A percentile compares a stretch with the other conserved stretches of the same genome.
These are phyloP conservation scores for Phengaris arion DNA, from an alignment of 2,888 invertebrate species.

Conservation along the genomic window DNA sequence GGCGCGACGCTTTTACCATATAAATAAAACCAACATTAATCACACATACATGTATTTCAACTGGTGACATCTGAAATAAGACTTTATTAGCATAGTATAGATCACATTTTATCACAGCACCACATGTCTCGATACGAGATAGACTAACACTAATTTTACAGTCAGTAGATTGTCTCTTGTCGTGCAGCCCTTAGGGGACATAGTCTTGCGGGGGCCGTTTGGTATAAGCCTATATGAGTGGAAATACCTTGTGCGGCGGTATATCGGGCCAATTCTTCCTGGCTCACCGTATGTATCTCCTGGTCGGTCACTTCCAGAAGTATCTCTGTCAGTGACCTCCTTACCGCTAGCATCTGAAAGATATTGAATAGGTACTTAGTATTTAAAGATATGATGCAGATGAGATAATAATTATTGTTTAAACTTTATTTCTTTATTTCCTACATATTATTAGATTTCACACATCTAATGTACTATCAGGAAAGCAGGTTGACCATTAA, in stretches of 20 bases:
- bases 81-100: slow-evolving; percentile 65
- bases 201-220: slow-evolving; percentile 56
- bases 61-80: slow-evolving; percentile 74
- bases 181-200: slow-evolving; percentile 45
- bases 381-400: too few species aligned
- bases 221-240: slow-evolving; percentile 62
- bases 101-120: slow-evolving; percentile 57
- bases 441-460: too few species aligned
- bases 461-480: too few species aligned
- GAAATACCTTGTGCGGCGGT: slow-evolving; percentile 91
- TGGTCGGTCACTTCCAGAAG: slow-evolving; percentile 95
- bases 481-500: too few species aligned
- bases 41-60: slow-evolving; percentile 69
- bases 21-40: slow-evolving; percentile 81
- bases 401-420: too few species aligned
- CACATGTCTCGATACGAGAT: slow-evolving; percentile 43
- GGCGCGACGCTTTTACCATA: slow-evolving; percentile 84
- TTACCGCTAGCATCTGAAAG: slow-evolving; percentile 90
- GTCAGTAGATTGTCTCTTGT: slow-evolving; percentile 48
- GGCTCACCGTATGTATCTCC: slow-evolving; percentile 90
- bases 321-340: slow-evolving; percentile 94
- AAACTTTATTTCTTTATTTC: too few species aligned
- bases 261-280: slow-evolving; percentile 90
- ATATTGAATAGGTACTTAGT: background rate
- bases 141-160: slow-evolving; percentile 51